phyloP scores from a whole-genome alignment of 2,797 vertebrate species.

The Capromys pilorides region DNA sequence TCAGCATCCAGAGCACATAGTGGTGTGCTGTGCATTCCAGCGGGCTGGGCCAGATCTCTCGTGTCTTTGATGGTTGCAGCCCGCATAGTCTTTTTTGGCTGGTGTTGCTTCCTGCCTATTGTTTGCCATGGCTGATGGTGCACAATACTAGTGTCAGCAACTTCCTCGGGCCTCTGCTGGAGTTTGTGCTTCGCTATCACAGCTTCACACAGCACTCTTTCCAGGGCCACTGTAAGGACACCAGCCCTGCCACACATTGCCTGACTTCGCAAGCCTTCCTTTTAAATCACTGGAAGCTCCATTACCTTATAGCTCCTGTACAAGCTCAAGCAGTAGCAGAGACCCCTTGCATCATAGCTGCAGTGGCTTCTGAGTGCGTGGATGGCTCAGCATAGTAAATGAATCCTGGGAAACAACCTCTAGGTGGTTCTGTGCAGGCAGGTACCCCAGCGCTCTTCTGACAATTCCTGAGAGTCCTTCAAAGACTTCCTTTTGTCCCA shows the following conservation, averaged over 20 bases:
- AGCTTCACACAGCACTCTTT: neutral
- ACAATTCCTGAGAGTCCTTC: neutral
- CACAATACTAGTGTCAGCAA: neutral
- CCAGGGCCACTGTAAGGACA: neutral
- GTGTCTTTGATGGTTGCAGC: neutral
- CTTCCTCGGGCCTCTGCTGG: neutral
- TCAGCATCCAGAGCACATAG: neutral
- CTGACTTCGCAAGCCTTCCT: neutral
- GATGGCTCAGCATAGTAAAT: neutral
- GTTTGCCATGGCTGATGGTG: neutral
- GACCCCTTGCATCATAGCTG: neutral
- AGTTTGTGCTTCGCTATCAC: neutral
- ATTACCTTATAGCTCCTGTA: neutral
- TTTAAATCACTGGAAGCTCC: neutral
- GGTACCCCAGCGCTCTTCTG: neutral
- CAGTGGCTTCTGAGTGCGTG: neutral
- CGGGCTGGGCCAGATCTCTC: neutral
- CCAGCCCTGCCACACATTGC: neutral
- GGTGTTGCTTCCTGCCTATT: neutral
- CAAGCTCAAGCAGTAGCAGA: neutral
- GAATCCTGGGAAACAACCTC: neutral
- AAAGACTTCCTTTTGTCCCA: neutral
- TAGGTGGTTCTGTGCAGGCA: neutral
- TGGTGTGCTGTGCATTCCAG: neutral
- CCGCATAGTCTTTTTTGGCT: neutral